Evolutionary conservation across 2,113 vertebrate genomes (phyloP).

Genomic region (Hipposideros armiger): DNA sequence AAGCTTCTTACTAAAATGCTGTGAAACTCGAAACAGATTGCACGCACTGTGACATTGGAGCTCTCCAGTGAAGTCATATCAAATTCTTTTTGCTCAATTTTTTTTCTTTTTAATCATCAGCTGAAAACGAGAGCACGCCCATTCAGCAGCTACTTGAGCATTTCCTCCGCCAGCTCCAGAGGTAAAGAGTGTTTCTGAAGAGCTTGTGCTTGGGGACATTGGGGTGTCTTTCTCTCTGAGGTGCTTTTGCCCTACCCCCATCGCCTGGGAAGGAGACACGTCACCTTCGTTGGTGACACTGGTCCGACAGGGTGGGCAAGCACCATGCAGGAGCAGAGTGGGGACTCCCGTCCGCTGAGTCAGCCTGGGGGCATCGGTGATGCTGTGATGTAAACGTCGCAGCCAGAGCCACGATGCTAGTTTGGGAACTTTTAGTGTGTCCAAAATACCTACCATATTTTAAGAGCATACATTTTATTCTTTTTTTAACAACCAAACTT

Average conservation of each 20-base stretch:
- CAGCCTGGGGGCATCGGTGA: no score
- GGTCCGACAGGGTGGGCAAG: neutral
- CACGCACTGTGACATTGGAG: fast-evolving
- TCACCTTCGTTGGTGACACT: neutral
- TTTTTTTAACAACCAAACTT: neutral
- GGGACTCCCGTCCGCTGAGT: neutral
- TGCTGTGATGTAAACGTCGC: fast-evolving
- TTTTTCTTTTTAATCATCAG: constrained; percentile 74
- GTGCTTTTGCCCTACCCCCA: no score
- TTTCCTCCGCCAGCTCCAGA: constrained; percentile 97
- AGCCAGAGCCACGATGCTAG: neutral
- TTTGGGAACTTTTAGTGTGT: neutral
- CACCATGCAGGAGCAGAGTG: fast-evolving
- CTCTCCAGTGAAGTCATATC: neutral
- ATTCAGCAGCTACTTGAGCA: constrained; percentile 97
- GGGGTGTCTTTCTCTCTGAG: neutral
- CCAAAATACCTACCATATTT: no score
- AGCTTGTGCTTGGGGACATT: neutral
- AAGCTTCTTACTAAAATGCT: neutral
- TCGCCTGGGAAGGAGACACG: neutral
- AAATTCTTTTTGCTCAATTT: neutral
- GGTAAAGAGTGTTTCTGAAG: constrained; percentile 85
- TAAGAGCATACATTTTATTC: neutral
- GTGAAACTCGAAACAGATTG: fast-evolving
- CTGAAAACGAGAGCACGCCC: constrained; percentile 95